A percentile compares a stretch with the other conserved stretches of the same genome.
These are phyloP conservation scores for Netelia virgata DNA, from an alignment of 2,888 invertebrate genomes.

Conservation along the genomic window DNA sequence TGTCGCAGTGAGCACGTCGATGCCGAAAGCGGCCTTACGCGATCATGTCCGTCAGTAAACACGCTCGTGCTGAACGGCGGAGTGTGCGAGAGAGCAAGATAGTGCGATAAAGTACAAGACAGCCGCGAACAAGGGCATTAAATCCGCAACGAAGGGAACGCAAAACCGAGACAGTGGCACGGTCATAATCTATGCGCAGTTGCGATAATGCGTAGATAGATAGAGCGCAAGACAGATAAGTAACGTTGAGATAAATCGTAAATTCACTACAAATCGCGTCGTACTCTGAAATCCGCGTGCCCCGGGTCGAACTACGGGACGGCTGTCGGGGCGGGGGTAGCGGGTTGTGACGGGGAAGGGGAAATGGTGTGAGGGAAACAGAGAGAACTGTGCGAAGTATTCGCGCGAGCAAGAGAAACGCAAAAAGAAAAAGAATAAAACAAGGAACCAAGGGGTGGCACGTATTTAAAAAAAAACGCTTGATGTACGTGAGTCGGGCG, in stretches of 20 bases:
- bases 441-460: constrained; percentile 15
- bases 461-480: constrained; percentile 70
- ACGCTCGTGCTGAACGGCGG: constrained; percentile 59
- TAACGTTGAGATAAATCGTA: constrained; percentile 25
- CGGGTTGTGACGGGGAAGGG: neutral
- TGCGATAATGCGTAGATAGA: neutral
- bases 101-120: constrained; percentile 15
- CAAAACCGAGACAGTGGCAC: neutral
- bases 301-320: constrained; percentile 36
- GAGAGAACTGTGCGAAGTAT: constrained; percentile 27
- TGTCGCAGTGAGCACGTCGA: constrained; percentile 27
- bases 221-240: constrained; percentile 19
- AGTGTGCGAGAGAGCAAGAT: constrained; percentile 6
- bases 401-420: neutral
- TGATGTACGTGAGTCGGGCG: constrained; percentile 79
- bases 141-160: constrained; percentile 10
- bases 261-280: constrained; percentile 23
- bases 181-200: neutral
- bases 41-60: constrained; percentile 72
- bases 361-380: neutral
- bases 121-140: neutral
- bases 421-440: constrained; percentile 2
- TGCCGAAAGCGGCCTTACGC: constrained; percentile 69
- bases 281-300: constrained; percentile 43
- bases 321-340: constrained; percentile 21